These are phyloP conservation scores for Eupithecia tripunctaria DNA, from an alignment of 2,888 invertebrate species.

Conservation along the genomic window DNA sequence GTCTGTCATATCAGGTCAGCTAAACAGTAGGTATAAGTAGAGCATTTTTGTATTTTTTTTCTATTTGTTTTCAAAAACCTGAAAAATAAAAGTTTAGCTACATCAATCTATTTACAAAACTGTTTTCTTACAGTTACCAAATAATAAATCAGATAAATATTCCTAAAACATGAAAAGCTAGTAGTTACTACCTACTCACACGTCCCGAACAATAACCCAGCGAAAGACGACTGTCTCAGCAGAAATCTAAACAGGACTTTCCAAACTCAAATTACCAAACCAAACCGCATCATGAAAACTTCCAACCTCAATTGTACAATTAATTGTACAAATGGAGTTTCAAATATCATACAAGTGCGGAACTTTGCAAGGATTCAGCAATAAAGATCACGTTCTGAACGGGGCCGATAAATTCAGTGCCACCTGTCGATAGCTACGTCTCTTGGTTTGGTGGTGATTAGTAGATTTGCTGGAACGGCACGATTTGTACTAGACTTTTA, in stretches of 20 bases:
- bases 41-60: too few species aligned
- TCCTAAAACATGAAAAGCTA: too few species aligned
- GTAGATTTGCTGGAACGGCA: slow-evolving; percentile 19
- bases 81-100: too few species aligned
- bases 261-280: slow-evolving; percentile 23
- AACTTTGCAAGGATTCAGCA: slow-evolving; percentile 41
- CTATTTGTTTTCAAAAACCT: too few species aligned
- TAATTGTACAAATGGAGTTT: slow-evolving; percentile 27
- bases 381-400: slow-evolving; percentile 51
- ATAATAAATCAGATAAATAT: too few species aligned
- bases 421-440: slow-evolving; percentile 52
- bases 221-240: slow-evolving; percentile 5
- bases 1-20: too few species aligned
- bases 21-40: too few species aligned
- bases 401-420: slow-evolving; percentile 51
- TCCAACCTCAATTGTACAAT: slow-evolving; percentile 25
- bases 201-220: not conserved
- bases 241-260: slow-evolving; percentile 17
- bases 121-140: too few species aligned
- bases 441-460: slow-evolving; percentile 30
- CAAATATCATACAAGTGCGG: slow-evolving; percentile 40
- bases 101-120: too few species aligned
- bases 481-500: slow-evolving; percentile 7
- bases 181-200: not conserved
- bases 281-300: slow-evolving; percentile 19